Base-by-base conservation (phyloP, 2,797 vertebrate species). In the Gymnoscopelus microlampas region DNA sequence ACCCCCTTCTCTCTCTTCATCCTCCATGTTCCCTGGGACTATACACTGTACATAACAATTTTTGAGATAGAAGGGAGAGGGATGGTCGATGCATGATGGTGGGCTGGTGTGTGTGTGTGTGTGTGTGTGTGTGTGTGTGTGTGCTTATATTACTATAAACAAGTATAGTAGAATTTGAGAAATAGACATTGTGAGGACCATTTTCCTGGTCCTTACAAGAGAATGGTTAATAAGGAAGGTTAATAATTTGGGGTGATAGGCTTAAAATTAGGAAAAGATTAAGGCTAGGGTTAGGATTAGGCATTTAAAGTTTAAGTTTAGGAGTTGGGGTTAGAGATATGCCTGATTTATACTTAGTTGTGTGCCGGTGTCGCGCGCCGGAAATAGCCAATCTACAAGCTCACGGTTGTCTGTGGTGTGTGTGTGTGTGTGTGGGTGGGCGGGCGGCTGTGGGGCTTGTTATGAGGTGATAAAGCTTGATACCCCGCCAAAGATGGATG, bases 401-500 rank as follows among this genome's bases (percentile, higher is more conserved):
- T 29, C 26, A 29, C 26, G 3, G 26, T 29, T 19, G 8, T 3
- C 26, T 14, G 3, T 5, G 50, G 23, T 12, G 66, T 50, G 59
- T 29, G 59, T 19, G 35, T 4, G 35, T 6, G 58, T 39, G 14
- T 5, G 3, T 39, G 58, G 9, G 58, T 39, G 32, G 58, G 48
- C 26, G 7, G 23, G 11, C 32, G 14, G 24, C 14, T 5, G 63
- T 29, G 47, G 23, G 53, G 35, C 35, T 47, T 55, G 53, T 85
- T 56, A 54, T 54, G 39, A 73, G 78, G 82, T 81, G 79, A 77
- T 76, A 84, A 80, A 81, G 84, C 74, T 84, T 89, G 84, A 91
- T 87, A 91, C 79, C 88, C 90, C 55, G 88, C 93, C 91, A 93
- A 93, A 93, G 83, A 93, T 92, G 91, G 92, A 93, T 92, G 90